A percentile compares a stretch with the other conserved stretches of the same genome.
phyloP scores from a whole-genome alignment of 2,888 invertebrate genomes.

The Amblyteles armatorius region DNA sequence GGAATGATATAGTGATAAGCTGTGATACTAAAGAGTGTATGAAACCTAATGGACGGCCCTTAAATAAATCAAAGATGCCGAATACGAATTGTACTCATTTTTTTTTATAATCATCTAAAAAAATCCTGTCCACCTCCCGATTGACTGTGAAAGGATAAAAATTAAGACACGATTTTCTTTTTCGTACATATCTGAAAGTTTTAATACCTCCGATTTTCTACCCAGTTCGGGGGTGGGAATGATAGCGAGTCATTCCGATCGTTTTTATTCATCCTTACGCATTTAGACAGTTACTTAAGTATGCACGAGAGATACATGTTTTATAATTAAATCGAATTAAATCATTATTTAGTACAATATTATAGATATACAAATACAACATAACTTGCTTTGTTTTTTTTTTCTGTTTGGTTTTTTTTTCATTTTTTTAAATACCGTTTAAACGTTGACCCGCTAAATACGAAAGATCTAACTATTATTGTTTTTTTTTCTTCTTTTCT shows the following conservation, averaged over 20 bases:
- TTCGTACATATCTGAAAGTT: slow-evolving; percentile 62
- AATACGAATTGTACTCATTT: background rate
- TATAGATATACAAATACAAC: slow-evolving; percentile 84
- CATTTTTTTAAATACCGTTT: slow-evolving; percentile 61
- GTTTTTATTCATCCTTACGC: slow-evolving; percentile 79
- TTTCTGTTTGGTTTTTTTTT: slow-evolving; percentile 29
- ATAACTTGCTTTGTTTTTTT: slow-evolving; percentile 71
- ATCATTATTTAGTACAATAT: slow-evolving; percentile 81
- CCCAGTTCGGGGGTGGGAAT: slow-evolving; percentile 66
- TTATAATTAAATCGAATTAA: slow-evolving; percentile 80
- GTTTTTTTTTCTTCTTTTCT: slow-evolving; percentile 66
- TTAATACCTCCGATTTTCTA: slow-evolving; percentile 47
- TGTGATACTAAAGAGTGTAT: slow-evolving; percentile 81
- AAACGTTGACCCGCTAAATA: slow-evolving; percentile 60
- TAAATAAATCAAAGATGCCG: slow-evolving; percentile 70
- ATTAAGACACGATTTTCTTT: slow-evolving; percentile 6
- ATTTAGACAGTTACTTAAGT: slow-evolving; percentile 81
- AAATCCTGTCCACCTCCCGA: background rate
- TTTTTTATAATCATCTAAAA: background rate
- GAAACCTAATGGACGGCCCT: slow-evolving; percentile 73
- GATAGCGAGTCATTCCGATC: slow-evolving; percentile 75
- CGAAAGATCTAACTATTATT: slow-evolving; percentile 77
- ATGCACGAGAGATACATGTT: slow-evolving; percentile 82
- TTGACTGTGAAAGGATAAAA: slow-evolving; percentile 43
- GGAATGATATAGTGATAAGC: slow-evolving; percentile 77